Evolutionary conservation across 2,113 vertebrate genomes (phyloP), one percentile per base, ranked within the genome.

Genomic region (Poecilia latipinna): DNA sequence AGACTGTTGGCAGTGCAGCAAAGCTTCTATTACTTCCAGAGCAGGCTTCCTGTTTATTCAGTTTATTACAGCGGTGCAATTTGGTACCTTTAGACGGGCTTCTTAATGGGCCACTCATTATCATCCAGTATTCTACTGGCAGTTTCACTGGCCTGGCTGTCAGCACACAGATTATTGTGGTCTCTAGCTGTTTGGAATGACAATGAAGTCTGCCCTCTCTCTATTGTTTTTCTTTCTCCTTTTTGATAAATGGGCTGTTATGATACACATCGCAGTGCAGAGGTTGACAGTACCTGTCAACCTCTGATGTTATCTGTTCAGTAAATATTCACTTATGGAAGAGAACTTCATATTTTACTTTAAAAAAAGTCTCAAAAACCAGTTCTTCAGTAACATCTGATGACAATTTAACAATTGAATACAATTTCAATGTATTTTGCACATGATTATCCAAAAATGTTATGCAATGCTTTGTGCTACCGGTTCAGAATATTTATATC

Each of bases 71-170:
- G 74, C 24, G 1, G 48, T 78, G 72, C 77, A 89, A 81, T 24
- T 31, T 73, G 84, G 60, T 54, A 65, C 77, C 68, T 70, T 82
- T 82, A 17, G 11, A 72, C 61, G 61, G 39, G 62, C 78, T 66
- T 82, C 74, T 70, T 82, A 88, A 91, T 89, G 75, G 85, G 68
- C 62, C 74, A 60, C 68, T 86, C 72, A 79, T 86, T 90, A 79
- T 77, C 65, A 72, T 78, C 77, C 75, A 19, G 70, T 75, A 81
- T 82, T 82, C 70, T 70, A 28, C 61, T 74, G 82, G 64, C 74
- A 77, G 74, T 79, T 82, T 61, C 75, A 35, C 75, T 68, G 64
- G 70, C 74, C 79, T 71, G 51, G 17, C 62, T 72, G 24, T 74
- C 29, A 26, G 61, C 65, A 69, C 17, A 75, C 12, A 72, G 15